Evolutionary conservation across 2,888 invertebrate species (phyloP), one percentile per base, ranked within the genome.

Genomic region (Drosophila rubida): DNA sequence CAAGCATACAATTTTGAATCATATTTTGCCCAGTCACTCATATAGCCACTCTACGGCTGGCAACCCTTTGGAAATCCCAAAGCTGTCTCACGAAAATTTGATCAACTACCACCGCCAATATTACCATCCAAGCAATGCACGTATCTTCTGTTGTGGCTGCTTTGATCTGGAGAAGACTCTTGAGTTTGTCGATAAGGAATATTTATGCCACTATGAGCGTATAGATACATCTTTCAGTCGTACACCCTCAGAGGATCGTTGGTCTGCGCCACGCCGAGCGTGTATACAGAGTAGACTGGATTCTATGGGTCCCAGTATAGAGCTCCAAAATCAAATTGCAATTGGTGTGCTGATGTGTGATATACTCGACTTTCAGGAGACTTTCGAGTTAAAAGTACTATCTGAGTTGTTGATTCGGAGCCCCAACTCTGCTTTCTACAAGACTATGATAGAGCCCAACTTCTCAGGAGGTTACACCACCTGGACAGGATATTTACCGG

Each of bases 121-220:
- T 91, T 99, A 99, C 91, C 98, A 98, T 91, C 98, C 98, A 0
- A 96, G 96, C 78, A 99, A 99, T 92, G 94, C 97, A 1, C 95
- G 96, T 65, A 96, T 98, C 87, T 97, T 95, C 91, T 97, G 97
- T 0, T 99, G 99, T 90, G 98, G 98, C 0, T 96, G 96, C 87
- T 96, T 98, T 78, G 95, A 97, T 0, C 89, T 98, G 19, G 94
- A 95, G 75, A 93, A 95, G 16, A 96, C 97, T 64, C 93, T 99
- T 9, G 94, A 95, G 80, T 95, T 95, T 87, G 93, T 98, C 0
- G 95, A 97, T 86, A 93, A 94, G 13, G 92, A 94, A 53, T 97
- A 97, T 91, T 92, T 97, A 35, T 93, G 92, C 11, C 91, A 94
- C 30, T 94, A 93, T 74, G 90, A 93, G 0, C 93, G 92, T 71